Evolutionary conservation across 2,797 vertebrate genomes (phyloP).

Genomic region (Poeciliopsis paucimaculata): DNA sequence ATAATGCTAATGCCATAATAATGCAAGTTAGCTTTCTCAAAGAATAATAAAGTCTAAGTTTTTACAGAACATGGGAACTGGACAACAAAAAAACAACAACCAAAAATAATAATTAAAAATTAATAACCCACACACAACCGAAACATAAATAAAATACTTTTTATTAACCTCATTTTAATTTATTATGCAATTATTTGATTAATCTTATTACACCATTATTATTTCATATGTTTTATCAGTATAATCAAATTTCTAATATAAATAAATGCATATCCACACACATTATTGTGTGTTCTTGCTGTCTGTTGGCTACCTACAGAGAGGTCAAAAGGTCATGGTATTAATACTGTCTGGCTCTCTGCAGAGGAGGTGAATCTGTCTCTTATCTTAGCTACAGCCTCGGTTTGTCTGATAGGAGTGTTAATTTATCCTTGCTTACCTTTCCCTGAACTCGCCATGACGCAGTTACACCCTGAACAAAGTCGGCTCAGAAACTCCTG

Average conservation of each 20-base stretch:
- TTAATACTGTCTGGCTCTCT: constrained; percentile 30
- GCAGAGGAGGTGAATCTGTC: constrained; percentile 26
- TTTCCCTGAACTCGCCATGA: neutral
- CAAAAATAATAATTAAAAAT: too few relatives aligned
- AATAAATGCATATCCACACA: neutral
- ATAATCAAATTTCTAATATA: neutral
- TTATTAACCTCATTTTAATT: too few relatives aligned
- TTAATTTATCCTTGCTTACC: neutral
- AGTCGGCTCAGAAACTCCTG: neutral
- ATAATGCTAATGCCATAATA: too few relatives aligned
- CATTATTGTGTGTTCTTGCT: constrained; percentile 11
- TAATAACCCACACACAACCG: too few relatives aligned
- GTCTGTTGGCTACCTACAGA: constrained; percentile 12
- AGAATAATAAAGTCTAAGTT: too few relatives aligned
- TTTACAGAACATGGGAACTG: too few relatives aligned
- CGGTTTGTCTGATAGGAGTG: constrained; percentile 3
- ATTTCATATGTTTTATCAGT: constrained; percentile 1
- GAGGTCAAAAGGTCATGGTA: constrained; percentile 39
- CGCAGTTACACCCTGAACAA: neutral
- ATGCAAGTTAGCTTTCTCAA: too few relatives aligned
- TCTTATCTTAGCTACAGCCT: constrained; percentile 21
- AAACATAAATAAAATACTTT: too few relatives aligned
- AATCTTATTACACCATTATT: neutral
- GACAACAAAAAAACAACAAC: too few relatives aligned
- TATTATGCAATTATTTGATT: too few relatives aligned